Evolutionary conservation across 2,113 vertebrate species (phyloP), one percentile per base, ranked within the genome.

Genomic region (Pachypanchax playfairii): DNA sequence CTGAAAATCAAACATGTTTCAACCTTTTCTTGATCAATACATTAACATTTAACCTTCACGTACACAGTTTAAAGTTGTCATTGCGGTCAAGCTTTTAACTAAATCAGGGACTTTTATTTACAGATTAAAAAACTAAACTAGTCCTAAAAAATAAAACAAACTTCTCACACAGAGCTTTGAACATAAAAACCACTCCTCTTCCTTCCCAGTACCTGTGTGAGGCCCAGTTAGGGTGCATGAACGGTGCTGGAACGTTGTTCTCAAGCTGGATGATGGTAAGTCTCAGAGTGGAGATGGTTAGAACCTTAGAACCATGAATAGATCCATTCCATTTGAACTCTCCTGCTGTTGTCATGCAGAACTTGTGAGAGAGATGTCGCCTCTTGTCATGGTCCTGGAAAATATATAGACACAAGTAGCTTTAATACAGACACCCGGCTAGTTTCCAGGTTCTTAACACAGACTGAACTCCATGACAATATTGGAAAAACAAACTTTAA

Each of bases 311-410:
- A 53, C 97, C 96, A 2, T 99, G 94, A 58, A 99, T 95, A 39
- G 97, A 97, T 9, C 97, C 97, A 0, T 98, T 98, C 97, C 97
- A 99, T 84, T 97, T 98, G 87, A 99, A 99, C 56, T 99, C 97
- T 58, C 97, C 97, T 39, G 94, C 95, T 56, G 96, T 93, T 21
- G 95, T 98, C 91, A 99, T 93, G 75, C 96, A 98, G 89, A 99
- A 97, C 64, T 99, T 99, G 82, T 99, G 97, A 0, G 97, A 94
- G 48, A 99, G 95, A 70, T 99, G 97, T 11, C 97, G 82, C 47
- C 96, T 94, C 88, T 99, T 99, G 89, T 99, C 97, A 0, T 99
- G 96, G 77, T 99, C 97, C 88, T 90, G 47, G 29, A 77, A 59
- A 73, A 20, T 24, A 44, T n/a, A n/a, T n/a, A n/a, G n/a, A n/a